These are phyloP conservation scores for Ichneumoninae sp. DNA, from an alignment of 2,888 invertebrate species.

Conservation along the genomic window DNA sequence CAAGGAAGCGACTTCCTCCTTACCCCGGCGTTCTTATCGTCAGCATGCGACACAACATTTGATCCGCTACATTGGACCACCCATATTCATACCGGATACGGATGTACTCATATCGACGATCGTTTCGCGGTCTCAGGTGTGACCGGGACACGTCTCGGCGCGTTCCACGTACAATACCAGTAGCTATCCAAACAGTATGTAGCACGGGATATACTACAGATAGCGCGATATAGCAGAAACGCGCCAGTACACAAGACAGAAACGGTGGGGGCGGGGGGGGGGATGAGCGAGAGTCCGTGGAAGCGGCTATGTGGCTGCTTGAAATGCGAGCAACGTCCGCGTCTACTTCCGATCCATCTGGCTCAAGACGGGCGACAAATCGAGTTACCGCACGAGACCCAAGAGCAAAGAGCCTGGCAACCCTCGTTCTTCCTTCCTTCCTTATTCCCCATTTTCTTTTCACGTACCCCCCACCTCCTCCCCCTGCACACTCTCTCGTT, in stretches of 20 bases:
- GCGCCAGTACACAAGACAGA: slow-evolving; percentile 22
- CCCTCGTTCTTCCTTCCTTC: slow-evolving; percentile 50
- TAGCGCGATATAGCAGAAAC: slow-evolving; percentile 12
- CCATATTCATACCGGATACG: not conserved
- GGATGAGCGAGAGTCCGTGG: slow-evolving; percentile 34
- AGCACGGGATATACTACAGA: slow-evolving; percentile 20
- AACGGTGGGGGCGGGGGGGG: not conserved
- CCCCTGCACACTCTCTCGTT: slow-evolving; percentile 28
- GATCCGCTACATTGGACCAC: not conserved
- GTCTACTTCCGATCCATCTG: slow-evolving; percentile 82
- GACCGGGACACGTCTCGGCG: slow-evolving; percentile 10
- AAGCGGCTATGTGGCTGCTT: slow-evolving; percentile 72
- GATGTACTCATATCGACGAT: not conserved
- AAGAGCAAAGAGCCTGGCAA: slow-evolving; percentile 79
- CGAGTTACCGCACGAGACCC: slow-evolving; percentile 79
- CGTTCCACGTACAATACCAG: not conserved
- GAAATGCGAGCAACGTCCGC: slow-evolving; percentile 79
- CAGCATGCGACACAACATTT: not conserved
- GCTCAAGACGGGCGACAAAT: slow-evolving; percentile 82
- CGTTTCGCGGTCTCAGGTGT: slow-evolving; percentile 12
- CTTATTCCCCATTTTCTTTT: slow-evolving; percentile 41
- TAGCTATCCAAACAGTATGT: slow-evolving; percentile 8
- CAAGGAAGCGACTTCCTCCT: not conserved
- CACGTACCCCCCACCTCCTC: slow-evolving; percentile 11
- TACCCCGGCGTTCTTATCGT: not conserved